Evolutionary conservation across 2,113 vertebrate species (phyloP), one percentile per base, ranked within the genome.

Genomic region (Peromyscus polionotus): DNA sequence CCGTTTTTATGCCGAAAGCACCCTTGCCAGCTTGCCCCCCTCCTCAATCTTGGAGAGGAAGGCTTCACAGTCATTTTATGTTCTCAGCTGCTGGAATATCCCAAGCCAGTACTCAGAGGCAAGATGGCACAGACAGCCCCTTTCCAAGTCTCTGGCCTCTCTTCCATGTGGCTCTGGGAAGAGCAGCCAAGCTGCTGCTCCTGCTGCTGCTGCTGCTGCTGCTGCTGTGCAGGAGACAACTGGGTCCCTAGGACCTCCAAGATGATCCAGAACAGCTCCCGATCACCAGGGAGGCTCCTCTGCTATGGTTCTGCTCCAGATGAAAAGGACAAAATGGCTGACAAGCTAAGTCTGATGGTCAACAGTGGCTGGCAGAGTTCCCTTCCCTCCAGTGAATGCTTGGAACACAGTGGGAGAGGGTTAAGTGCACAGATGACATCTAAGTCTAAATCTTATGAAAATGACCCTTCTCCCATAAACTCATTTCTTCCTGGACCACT

Each of bases 81-180:
- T 97, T 98, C 98, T 98, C 97, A 98, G 98, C 97, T 98, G 98
- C 98, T 98, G 93, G 98, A 98, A 97, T 92, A 98, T 97, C 98
- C 98, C 97, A 96, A 98, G 97, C 98, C 97, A 98, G 90, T 87
- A 96, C 96, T 97, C 97, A 96, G 96, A 98, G 57, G 92, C 93
- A 98, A 97, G 97, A 96, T 96, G 96, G 98, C 96, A 98, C 0
- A 63, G 96, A 97, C 20, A 92, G 48, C 31, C 39, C 93, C 94
- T 95, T 95, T 96, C 97, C 97, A 96, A 96, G 86, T 79, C 96
- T 94, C 77, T 88, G 95, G 95, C 95, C 97, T 72, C 97, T 94
- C 28, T 84, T 95, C 81, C 20, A n/a, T 36, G 86, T 3, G 92
- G 94, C 96, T 96, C 42, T 0, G 6, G 91, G 91, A 85, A 45